Conservation (phyloP, 2,113 vertebrate species). For the Chitala chitala region DNA sequence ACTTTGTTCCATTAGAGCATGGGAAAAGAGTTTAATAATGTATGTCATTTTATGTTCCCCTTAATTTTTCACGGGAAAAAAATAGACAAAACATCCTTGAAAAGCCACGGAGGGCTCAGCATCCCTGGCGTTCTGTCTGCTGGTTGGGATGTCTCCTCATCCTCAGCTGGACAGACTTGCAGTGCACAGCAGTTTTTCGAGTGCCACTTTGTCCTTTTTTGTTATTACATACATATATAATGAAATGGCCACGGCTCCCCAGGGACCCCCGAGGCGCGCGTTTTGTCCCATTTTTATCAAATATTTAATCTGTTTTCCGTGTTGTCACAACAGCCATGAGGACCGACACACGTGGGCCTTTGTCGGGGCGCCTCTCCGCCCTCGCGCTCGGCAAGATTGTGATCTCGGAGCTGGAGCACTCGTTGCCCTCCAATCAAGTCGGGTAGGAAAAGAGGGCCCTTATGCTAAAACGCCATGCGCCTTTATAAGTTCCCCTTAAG, state of each 20-base stretch:
- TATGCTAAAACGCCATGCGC: conserved; percentile 15
- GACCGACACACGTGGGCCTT: conserved; percentile 13
- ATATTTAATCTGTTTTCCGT: conserved; percentile 41
- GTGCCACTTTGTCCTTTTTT: conserved; percentile 31
- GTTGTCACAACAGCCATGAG: conserved; percentile 33
- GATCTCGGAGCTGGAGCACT: conserved; percentile 21
- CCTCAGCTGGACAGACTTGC: conserved; percentile 27
- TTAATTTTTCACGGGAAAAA: conserved; percentile 37
- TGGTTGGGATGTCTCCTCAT: conserved; percentile 32
- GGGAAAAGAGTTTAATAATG: conserved; percentile 52
- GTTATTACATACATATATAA: conserved; percentile 31
- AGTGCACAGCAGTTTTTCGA: conserved; percentile 40
- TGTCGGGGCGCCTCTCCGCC: neutral
- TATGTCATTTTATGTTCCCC: conserved; percentile 45
- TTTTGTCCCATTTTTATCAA: conserved; percentile 31
- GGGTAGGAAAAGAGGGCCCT: conserved; percentile 9
- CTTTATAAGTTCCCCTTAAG: conserved; percentile 11
- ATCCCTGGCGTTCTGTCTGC: conserved; percentile 24
- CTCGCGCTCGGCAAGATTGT: conserved; percentile 11
- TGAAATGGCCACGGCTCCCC: conserved; percentile 29
- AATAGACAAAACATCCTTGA: conserved; percentile 39
- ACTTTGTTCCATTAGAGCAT: conserved; percentile 62
- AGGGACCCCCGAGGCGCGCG: conserved; percentile 17
- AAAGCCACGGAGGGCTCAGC: conserved; percentile 20
- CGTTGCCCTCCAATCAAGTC: conserved; percentile 25